Conservation (phyloP, 2,113 vertebrate genomes). For the Andinoacara biseriatus region DNA sequence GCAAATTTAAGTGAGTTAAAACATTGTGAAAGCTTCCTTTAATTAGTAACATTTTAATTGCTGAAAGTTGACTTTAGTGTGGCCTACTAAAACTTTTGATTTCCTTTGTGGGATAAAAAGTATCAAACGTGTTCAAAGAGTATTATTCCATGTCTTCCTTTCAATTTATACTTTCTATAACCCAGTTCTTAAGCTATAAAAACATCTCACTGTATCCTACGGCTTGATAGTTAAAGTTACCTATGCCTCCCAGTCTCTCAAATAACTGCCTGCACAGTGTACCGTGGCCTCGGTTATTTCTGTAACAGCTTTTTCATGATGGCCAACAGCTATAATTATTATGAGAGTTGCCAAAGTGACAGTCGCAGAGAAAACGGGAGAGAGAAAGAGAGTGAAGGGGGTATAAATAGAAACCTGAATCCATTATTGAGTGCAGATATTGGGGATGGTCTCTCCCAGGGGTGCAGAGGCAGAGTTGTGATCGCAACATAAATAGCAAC, state of each 20-base stretch:
- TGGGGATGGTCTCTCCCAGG: constrained; percentile 68
- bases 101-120: background rate
- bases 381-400: constrained; percentile 25
- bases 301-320: constrained; percentile 60
- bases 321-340: constrained; percentile 71
- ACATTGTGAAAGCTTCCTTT: background rate
- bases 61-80: background rate
- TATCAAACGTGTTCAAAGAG: background rate
- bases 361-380: constrained; percentile 42
- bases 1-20: background rate
- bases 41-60: background rate
- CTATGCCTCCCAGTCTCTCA: constrained; percentile 40
- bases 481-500: constrained; percentile 69
- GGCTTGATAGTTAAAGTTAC: constrained; percentile 40
- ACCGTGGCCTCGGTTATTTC: constrained; percentile 58
- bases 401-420: constrained; percentile 75
- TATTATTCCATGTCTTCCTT: background rate
- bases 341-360: constrained; percentile 49
- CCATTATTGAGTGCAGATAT: constrained; percentile 77
- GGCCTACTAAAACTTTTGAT: background rate
- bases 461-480: constrained; percentile 66
- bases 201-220: background rate
- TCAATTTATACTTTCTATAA: background rate
- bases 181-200: background rate
- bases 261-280: constrained; percentile 40